phyloP scores from a whole-genome alignment of 2,888 invertebrate genomes.

The Busseola fusca region DNA sequence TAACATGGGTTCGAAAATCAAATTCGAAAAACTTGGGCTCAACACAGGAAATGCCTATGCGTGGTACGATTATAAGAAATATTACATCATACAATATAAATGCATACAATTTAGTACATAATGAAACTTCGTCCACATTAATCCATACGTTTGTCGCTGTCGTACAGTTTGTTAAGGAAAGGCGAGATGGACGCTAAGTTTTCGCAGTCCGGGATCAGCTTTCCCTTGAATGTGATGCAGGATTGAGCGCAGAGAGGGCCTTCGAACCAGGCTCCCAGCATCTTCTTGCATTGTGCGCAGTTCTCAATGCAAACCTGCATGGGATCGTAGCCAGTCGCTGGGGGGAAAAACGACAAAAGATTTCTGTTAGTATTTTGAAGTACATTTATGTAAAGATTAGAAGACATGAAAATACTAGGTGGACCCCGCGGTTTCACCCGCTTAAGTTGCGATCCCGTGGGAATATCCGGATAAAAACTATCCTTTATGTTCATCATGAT shows the following conservation, averaged over 20 bases:
- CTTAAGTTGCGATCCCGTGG: too few species aligned
- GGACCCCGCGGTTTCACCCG: too few species aligned
- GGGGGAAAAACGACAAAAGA: slow-evolving; percentile 52
- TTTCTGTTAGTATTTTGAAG: slow-evolving; percentile 25
- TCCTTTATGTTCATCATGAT: too few species aligned
- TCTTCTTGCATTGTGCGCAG: slow-evolving; percentile 96
- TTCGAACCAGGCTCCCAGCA: slow-evolving; percentile 96
- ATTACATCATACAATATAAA: slow-evolving; percentile 12
- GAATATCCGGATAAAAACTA: too few species aligned
- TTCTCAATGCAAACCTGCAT: slow-evolving; percentile 94
- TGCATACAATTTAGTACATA: slow-evolving; percentile 10
- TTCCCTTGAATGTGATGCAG: slow-evolving; percentile 95
- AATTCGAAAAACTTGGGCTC: slow-evolving; percentile 2
- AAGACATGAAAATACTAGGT: background rate
- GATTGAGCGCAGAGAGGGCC: slow-evolving; percentile 95
- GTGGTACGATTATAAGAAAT: background rate
- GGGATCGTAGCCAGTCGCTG: slow-evolving; percentile 87
- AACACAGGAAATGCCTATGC: background rate
- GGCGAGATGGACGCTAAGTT: slow-evolving; percentile 94
- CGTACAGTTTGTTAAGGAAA: slow-evolving; percentile 90
- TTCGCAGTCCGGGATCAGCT: slow-evolving; percentile 95
- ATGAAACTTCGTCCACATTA: slow-evolving; percentile 20
- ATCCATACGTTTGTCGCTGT: slow-evolving; percentile 23
- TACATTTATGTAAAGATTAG: background rate
- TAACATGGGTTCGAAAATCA: background rate